A percentile compares a stretch with the other conserved stretches of the same genome.
phyloP scores from a whole-genome alignment of 2,113 vertebrate species.

The Podarcis muralis region DNA sequence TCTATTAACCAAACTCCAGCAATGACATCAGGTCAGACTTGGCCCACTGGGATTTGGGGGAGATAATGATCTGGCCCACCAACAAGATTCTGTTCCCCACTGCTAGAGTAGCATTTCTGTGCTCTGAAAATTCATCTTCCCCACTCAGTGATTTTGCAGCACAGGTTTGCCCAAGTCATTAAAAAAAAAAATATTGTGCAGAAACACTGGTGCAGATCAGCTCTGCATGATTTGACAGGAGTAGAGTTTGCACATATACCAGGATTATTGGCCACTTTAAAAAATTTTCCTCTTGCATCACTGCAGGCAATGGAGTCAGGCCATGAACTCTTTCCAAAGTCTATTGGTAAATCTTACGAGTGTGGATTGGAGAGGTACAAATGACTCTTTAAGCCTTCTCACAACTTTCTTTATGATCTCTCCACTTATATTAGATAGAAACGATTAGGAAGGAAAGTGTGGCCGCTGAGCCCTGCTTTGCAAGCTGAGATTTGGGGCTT shows the following conservation, averaged over 20 bases:
- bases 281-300: not conserved
- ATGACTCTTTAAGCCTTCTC: not conserved
- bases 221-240: slow-evolving; percentile 14
- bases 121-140: not conserved
- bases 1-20: too few species aligned
- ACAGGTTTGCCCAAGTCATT: not conserved
- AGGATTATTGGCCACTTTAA: not conserved
- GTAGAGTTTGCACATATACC: slow-evolving; percentile 16
- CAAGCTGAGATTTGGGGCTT: slow-evolving; percentile 15
- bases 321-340: not conserved
- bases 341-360: not conserved
- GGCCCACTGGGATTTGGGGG: too few species aligned
- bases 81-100: not conserved
- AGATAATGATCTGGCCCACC: too few species aligned
- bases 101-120: not conserved
- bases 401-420: not conserved
- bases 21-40: not conserved
- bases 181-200: not conserved
- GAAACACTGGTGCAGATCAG: not conserved
- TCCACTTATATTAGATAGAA: not conserved
- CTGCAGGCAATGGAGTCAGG: slow-evolving; percentile 8
- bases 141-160: not conserved
- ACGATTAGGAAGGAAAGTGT: not conserved
- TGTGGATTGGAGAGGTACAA: slow-evolving; percentile 8
- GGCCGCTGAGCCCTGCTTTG: not conserved